phyloP scores from a whole-genome alignment of 1,140 invertebrate species.

The Oscheius sp. region DNA sequence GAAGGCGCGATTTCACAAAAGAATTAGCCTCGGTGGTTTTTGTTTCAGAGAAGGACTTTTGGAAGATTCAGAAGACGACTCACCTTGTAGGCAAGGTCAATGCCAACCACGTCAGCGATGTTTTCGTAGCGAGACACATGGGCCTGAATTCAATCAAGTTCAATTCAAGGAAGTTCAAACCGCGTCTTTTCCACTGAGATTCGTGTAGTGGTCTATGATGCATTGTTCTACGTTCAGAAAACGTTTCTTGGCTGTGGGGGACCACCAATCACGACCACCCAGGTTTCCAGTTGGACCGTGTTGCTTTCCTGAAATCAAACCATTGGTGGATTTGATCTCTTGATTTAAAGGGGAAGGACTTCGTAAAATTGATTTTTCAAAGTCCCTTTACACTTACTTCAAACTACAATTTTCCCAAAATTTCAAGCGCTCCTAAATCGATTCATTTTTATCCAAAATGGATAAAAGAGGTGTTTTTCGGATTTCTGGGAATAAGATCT shows the following conservation, averaged over 20 bases:
- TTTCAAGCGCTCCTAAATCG: too few species aligned
- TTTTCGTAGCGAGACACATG: constrained; percentile 16
- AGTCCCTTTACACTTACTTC: too few species aligned
- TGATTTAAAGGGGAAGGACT: too few species aligned
- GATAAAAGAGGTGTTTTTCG: too few species aligned
- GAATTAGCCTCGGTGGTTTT: too few species aligned
- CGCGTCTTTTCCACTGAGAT: constrained; percentile 4
- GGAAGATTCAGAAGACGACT: not conserved
- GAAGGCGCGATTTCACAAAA: too few species aligned
- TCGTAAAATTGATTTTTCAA: too few species aligned
- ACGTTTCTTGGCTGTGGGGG: not conserved
- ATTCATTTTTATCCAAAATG: too few species aligned
- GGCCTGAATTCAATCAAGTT: constrained; percentile 1
- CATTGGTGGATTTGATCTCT: too few species aligned
- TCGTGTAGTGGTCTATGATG: constrained; percentile 20
- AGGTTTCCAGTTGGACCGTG: constrained; percentile 27
- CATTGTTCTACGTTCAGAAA: constrained; percentile 12
- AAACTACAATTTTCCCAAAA: too few species aligned
- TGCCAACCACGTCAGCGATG: constrained; percentile 26
- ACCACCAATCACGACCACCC: constrained; percentile 10
- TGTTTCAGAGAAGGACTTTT: not conserved
- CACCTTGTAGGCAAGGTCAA: constrained; percentile 31
- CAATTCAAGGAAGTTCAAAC: not conserved
- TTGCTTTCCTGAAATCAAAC: constrained; percentile 21
- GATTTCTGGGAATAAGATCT: too few species aligned